Evolutionary conservation across 2,888 invertebrate species (phyloP), one percentile per base, ranked within the genome.

Genomic region (Troides aeacus): DNA sequence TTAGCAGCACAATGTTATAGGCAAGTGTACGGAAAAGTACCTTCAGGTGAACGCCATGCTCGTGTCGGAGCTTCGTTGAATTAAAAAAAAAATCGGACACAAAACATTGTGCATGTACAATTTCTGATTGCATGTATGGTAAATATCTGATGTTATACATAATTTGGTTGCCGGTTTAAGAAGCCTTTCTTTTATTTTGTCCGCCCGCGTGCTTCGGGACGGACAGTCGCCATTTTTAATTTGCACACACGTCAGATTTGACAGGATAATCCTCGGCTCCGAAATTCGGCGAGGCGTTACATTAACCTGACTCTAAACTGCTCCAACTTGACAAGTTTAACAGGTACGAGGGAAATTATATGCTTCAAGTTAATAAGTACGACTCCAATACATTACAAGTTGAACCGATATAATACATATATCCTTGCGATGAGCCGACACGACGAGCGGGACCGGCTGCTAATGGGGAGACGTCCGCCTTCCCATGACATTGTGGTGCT

Each of bases 191-290:
- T 69, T 60, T 64, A 53, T 69, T 69, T 58, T 12, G 5, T 30
- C 3, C 30, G 30, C 53, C 63, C 70, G 67, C 71, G 62, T n/a
- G 21, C 62, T 62, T 62, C 64, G 23, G 64, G 73, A 81, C 56
- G 59, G 4, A 39, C 83, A 81, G 82, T 83, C 81, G 75, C 74
- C 36, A 56, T 66, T 76, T 78, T 75, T 83, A 85, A 86, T 86
- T 86, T 85, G 82, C 79, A 72, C 73, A 77, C 82, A 74, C 80
- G 88, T 87, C 89, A 86, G 74, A 75, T 81, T 80, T 87, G 89
- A 88, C 87, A 82, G 80, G 82, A 81, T 87, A 86, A 88, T 87
- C 87, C 84, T 74, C 73, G 72, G 73, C 72, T 72, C 70, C 72
- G 73, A 75, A 75, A 73, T 77, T 74, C 73, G 70, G 74, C 63